A percentile compares a stretch with the other conserved stretches of the same genome.
phyloP scores from a whole-genome alignment of 2,888 invertebrate genomes.

The Plebejus argus region DNA sequence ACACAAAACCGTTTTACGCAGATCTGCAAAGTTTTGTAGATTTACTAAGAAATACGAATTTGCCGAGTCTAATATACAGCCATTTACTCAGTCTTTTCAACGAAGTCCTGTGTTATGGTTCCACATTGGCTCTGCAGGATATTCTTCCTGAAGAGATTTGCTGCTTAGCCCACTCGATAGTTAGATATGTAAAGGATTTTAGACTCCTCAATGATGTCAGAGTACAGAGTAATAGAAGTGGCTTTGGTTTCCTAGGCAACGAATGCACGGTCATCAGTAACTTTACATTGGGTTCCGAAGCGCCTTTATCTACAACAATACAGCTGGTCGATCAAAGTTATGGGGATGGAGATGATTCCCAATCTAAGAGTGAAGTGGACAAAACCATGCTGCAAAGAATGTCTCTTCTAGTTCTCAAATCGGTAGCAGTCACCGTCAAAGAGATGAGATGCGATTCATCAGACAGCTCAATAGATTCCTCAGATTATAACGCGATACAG shows the following conservation, averaged over 20 bases:
- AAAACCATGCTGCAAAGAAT: slow-evolving; percentile 92
- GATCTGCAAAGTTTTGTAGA: slow-evolving; percentile 90
- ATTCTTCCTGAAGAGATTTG: slow-evolving; percentile 94
- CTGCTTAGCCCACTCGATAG: slow-evolving; percentile 90
- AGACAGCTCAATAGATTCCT: slow-evolving; percentile 91
- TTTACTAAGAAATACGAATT: slow-evolving; percentile 83
- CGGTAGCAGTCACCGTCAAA: slow-evolving; percentile 93
- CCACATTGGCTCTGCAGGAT: slow-evolving; percentile 93
- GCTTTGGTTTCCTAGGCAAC: slow-evolving; percentile 72
- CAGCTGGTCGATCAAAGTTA: slow-evolving; percentile 73
- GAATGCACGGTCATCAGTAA: slow-evolving; percentile 66
- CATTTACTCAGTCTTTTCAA: slow-evolving; percentile 92
- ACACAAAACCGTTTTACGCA: slow-evolving; percentile 93
- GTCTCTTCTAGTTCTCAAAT: slow-evolving; percentile 92
- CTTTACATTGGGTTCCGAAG: slow-evolving; percentile 64
- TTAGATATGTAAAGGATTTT: slow-evolving; percentile 92
- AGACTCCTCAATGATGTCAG: slow-evolving; percentile 84
- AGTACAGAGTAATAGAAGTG: slow-evolving; percentile 67
- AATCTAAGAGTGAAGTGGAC: slow-evolving; percentile 82
- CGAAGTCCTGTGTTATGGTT: slow-evolving; percentile 95
- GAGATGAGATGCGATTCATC: slow-evolving; percentile 93
- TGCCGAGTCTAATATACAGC: slow-evolving; percentile 92
- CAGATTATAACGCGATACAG: slow-evolving; percentile 92
- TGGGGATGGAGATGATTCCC: slow-evolving; percentile 63
- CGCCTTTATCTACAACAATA: slow-evolving; percentile 62